Base-by-base conservation (phyloP, 2,113 vertebrate species). In the Chamaetylas fuelleborni region DNA sequence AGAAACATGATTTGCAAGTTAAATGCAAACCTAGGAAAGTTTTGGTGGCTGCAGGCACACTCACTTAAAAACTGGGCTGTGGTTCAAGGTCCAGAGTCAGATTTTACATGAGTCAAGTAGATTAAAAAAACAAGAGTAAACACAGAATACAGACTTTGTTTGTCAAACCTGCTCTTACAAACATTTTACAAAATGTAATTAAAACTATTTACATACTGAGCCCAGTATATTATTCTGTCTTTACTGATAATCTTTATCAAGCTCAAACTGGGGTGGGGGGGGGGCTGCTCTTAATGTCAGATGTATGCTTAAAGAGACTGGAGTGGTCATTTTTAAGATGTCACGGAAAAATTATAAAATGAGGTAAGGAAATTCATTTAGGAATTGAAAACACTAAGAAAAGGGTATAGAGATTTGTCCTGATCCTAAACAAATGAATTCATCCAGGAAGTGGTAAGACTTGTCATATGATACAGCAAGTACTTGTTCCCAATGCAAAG, bases 401-500 rank as follows among this genome's bases (percentile, higher is more conserved):
- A 71, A 60, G 31, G 15, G 36, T 56, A 74, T 23, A 91, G 15
- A 76, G 19, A 77, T 64, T 61, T 88, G 25, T 77, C 67, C 45
- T 77, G 29, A 83, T 86, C 54, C 67, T 73, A 92, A 88, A 72
- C 18, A 61, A 94, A 85, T 4, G 0, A 74, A 56, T 50, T 42
- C 48, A 54, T 31, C 38, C 48, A 81, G 47, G 62, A 94, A 93
- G 45, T 58, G 45, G 58, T 23, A 81, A 83, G 67, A 77, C 71
- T 58, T 77, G 38, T 53, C 78, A 76, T 26, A n/a, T 51, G 47
- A 69, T 57, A 58, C 6, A 40, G 65, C 81, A 92, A 62, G 31
- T 50, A 58, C 53, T 84, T 79, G 26, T 42, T 93, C 42, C n/a
- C 74, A 86, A 13, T 56, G 86, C 82, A 93, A 94, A 95, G 88